These are phyloP conservation scores for Tyto alba DNA, from an alignment of 2,113 vertebrate species.

Conservation along the genomic window DNA sequence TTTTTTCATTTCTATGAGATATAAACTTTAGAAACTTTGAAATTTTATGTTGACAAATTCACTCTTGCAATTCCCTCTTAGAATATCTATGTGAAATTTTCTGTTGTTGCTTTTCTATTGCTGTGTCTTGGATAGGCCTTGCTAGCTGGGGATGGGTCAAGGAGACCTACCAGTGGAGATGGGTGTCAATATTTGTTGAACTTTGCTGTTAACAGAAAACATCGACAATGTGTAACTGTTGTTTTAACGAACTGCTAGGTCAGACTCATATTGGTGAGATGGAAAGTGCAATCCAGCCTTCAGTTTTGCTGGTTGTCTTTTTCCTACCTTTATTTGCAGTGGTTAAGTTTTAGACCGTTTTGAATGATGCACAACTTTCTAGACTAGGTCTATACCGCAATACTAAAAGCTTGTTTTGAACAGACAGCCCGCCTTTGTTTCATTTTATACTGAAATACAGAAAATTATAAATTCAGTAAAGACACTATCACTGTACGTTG, in stretches of 20 bases:
- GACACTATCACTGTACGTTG: background rate
- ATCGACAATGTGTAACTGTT: too few relatives aligned
- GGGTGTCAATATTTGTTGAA: background rate
- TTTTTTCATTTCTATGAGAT: background rate
- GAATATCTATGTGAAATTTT: background rate
- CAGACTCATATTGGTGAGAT: background rate
- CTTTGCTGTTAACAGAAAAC: background rate
- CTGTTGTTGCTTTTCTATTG: background rate
- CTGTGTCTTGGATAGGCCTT: background rate
- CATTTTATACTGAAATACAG: background rate
- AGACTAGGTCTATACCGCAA: background rate
- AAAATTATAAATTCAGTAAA: background rate
- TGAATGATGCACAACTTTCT: background rate
- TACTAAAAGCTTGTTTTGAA: background rate
- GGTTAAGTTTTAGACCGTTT: background rate
- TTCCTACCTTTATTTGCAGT: background rate
- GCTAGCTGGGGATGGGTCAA: accelerated
- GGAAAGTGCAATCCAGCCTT: background rate
- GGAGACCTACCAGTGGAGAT: background rate
- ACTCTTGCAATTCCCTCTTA: background rate
- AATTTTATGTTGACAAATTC: background rate
- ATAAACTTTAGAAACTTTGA: background rate
- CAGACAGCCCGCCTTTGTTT: background rate
- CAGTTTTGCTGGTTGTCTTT: background rate
- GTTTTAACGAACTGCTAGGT: background rate